Percentiles rank a stretch among this genome's conserved stretches.
Conservation (phyloP, 2,113 vertebrate species). For the Meleagris gallopavo region DNA sequence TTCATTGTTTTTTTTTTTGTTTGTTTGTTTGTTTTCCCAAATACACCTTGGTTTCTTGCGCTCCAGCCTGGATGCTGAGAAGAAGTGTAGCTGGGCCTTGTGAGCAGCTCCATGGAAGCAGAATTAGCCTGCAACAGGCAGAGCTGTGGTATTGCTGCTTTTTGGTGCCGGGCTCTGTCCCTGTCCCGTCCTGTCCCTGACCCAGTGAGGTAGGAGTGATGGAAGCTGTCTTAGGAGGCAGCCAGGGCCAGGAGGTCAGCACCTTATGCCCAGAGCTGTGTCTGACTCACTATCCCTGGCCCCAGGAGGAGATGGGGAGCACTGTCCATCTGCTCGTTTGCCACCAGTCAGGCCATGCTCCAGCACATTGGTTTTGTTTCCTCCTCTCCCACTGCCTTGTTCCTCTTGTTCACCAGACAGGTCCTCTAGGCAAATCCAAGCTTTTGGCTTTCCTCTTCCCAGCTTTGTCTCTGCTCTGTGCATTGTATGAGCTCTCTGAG, state of each 20-base stretch:
- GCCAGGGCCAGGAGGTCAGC: neutral
- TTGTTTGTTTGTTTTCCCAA: neutral
- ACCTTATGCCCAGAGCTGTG: neutral
- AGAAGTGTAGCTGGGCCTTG: neutral
- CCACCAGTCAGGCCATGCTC: neutral
- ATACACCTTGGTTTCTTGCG: neutral
- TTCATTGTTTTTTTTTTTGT: neutral
- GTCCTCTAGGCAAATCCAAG: neutral
- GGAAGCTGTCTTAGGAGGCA: neutral
- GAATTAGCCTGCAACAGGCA: neutral
- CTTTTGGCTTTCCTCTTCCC: neutral
- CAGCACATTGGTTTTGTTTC: neutral
- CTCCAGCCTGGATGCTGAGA: neutral
- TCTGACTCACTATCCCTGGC: neutral
- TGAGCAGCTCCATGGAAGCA: neutral
- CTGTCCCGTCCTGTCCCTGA: neutral
- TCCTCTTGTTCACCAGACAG: neutral
- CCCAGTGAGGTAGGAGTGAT: neutral
- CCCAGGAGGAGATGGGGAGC: neutral
- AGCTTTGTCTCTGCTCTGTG: neutral
- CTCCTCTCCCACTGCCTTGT: neutral
- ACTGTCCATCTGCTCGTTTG: slow-evolving; percentile 45
- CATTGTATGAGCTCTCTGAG: slow-evolving; percentile 5
- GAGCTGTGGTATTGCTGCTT: neutral
- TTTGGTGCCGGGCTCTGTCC: neutral